phyloP scores from a whole-genome alignment of 2,113 vertebrate species.

The Notechis scutatus region DNA sequence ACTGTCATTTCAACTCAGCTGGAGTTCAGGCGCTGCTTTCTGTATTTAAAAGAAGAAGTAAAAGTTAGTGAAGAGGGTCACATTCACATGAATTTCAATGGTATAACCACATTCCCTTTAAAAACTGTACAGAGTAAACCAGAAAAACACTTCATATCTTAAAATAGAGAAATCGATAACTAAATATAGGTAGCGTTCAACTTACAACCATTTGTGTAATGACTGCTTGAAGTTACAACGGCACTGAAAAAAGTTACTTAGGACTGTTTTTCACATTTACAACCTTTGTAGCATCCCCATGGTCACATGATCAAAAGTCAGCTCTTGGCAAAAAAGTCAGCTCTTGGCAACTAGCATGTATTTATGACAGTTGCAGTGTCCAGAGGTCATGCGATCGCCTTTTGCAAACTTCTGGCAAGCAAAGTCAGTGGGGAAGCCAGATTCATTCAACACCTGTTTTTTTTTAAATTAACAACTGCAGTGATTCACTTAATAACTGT shows the following conservation, averaged over 20 bases:
- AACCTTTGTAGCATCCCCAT: neutral
- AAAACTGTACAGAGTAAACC: neutral
- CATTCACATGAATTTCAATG: conserved; percentile 48
- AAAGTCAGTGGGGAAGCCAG: neutral
- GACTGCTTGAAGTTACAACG: neutral
- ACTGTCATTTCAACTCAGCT: conserved; percentile 53
- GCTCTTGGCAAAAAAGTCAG: neutral
- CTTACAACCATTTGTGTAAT: neutral
- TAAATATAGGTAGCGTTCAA: neutral
- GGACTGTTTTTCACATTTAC: neutral
- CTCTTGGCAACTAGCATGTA: neutral
- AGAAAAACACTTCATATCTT: no score
- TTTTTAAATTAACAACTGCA: no score
- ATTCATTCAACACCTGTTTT: neutral
- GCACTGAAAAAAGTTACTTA: neutral
- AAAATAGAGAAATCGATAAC: neutral
- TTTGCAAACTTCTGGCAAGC: neutral
- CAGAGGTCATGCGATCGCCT: neutral
- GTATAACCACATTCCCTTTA: conserved; percentile 20
- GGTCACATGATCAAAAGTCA: neutral
- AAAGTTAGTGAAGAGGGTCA: conserved; percentile 45
- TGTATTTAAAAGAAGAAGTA: conserved; percentile 6
- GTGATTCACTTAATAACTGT: neutral
- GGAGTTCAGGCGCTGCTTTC: conserved; percentile 55
- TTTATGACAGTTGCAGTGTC: neutral